Evolutionary conservation across 92 coral and sea anemone genomes (phyloP), one percentile per base, ranked within the genome.

Genomic region (Nematostella vectensis): DNA sequence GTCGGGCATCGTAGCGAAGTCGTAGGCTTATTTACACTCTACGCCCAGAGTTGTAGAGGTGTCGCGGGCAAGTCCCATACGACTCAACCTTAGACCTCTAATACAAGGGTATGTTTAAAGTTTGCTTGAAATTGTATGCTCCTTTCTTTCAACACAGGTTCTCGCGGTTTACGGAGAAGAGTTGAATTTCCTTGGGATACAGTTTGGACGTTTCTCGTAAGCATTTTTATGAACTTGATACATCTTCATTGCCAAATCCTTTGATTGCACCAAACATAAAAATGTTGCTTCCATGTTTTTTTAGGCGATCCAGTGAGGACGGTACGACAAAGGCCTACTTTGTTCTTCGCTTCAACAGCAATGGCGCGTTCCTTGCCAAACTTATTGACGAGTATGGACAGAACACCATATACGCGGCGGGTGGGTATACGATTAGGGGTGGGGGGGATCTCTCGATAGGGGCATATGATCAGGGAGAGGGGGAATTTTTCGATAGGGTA

Each of bases 281-380:
- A 33, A 6, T 6, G 40, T 33, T 33, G 8, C 6, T 33, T 33
- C 40, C 40, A 33, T 15, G 15, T 58, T 3, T 33, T 37, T 37
- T 11, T 39, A 66, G 72, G n/a, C 72, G 43, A 15, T 39, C 72
- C 28, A 40, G 29, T 4, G 37, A 43, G 9, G 30, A 27, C 16
- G 21, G 10, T 1, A 11, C 2, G 9, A 55, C 63, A 30, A 79
- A 79, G 31, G 76, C 79, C 16, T 72, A 62, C 31, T 38, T 71
- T 17, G 38, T 73, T 1, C 55, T 79, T 38, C 58, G 70, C 50
- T 79, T 79, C 57, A 43, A 61, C 51, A 76, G 53, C 3, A 55
- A 50, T 18, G 87, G 75, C 0, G 61, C 51, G 18, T 79, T 65
- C 45, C 63, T 79, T 33, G 54, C 55, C 4, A 79, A 67, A 57